Conservation (phyloP, 2,888 invertebrate genomes). For the Spialia ferax region DNA sequence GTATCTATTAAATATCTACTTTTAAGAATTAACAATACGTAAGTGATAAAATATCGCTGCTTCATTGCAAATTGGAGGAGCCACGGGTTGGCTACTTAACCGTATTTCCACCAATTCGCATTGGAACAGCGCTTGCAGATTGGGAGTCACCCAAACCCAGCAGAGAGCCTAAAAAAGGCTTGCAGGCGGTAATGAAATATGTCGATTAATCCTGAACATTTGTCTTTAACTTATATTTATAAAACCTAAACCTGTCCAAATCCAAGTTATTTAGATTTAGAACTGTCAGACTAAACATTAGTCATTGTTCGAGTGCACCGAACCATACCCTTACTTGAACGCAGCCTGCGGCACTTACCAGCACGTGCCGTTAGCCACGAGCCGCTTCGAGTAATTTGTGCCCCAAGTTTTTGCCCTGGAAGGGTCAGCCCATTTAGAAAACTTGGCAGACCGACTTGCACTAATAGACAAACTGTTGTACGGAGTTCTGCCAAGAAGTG, state of each 20-base stretch:
- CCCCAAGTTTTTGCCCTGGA: background rate
- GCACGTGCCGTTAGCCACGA: slow-evolving; percentile 27
- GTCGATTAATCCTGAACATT: no score
- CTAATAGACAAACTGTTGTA: background rate
- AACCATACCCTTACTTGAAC: slow-evolving; percentile 2
- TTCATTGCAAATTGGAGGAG: no score
- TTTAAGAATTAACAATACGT: no score
- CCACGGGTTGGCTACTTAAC: no score
- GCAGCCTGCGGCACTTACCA: slow-evolving; percentile 10
- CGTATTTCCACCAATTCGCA: no score
- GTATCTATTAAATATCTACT: no score
- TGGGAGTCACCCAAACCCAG: no score
- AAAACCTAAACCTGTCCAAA: no score
- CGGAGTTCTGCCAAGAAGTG: background rate
- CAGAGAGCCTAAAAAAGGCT: no score
- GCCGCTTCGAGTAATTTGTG: slow-evolving; percentile 13
- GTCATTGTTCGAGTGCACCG: background rate
- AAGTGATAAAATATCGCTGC: no score
- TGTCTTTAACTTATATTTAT: background rate
- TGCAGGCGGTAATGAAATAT: no score
- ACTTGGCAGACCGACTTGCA: slow-evolving; percentile 14
- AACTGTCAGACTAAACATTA: background rate
- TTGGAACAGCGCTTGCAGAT: no score
- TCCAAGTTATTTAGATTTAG: background rate
- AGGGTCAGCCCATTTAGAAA: background rate